Evolutionary conservation across 2,113 vertebrate species (phyloP).

Genomic region (Clarias batrachus): DNA sequence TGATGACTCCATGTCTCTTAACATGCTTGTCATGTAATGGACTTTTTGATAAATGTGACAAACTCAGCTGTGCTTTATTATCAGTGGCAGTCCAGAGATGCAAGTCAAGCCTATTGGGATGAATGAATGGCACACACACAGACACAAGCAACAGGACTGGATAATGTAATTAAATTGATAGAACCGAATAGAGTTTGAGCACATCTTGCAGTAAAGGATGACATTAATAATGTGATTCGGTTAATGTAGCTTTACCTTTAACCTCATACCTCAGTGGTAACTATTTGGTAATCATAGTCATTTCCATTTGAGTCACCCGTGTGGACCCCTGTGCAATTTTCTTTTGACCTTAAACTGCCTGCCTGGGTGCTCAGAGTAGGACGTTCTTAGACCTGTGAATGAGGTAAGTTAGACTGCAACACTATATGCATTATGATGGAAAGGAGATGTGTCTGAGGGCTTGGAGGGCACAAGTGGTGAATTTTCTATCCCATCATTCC

Average conservation of each 20-base stretch:
- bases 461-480: conserved; percentile 1
- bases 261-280: neutral
- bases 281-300: neutral
- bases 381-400: neutral
- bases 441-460: conserved; percentile 19
- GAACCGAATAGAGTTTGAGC: conserved; percentile 21
- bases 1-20: conserved; percentile 27
- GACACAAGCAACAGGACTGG: neutral
- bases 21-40: conserved; percentile 33
- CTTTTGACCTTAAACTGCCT: conserved; percentile 1
- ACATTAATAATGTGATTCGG: conserved; percentile 32
- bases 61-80: conserved; percentile 38
- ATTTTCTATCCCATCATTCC: neutral
- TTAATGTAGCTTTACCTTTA: conserved; percentile 24
- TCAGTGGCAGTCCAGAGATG: conserved; percentile 39
- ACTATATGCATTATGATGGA: neutral
- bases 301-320: neutral
- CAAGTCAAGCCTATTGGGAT: conserved; percentile 1
- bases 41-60: conserved; percentile 34
- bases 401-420: neutral
- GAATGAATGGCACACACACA: neutral
- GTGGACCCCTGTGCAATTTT: neutral
- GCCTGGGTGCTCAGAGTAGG: neutral
- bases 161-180: conserved; percentile 18
- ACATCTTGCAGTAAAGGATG: conserved; percentile 13